phyloP scores from a whole-genome alignment of 2,113 vertebrate genomes.

The Lophura nycthemera region DNA sequence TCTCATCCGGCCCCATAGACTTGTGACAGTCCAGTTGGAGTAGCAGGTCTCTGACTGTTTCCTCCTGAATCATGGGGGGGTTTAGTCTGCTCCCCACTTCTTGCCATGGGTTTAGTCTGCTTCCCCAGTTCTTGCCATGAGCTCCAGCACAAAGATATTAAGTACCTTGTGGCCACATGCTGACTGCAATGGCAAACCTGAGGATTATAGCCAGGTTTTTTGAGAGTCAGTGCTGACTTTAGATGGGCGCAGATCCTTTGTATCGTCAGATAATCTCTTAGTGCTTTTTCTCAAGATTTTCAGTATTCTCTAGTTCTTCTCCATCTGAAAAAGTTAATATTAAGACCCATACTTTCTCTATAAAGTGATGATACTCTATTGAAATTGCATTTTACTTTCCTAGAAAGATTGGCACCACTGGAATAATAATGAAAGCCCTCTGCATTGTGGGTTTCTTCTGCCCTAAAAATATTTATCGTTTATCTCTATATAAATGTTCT shows the following conservation, averaged over 20 bases:
- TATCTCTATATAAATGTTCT: neutral
- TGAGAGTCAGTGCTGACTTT: neutral
- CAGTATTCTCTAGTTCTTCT: fast-evolving
- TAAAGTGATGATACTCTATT: neutral
- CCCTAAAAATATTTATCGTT: neutral
- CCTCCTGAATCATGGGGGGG: too few species aligned
- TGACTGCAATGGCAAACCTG: neutral
- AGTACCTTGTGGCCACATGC: neutral
- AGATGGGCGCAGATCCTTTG: neutral
- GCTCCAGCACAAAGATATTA: neutral
- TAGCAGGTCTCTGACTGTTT: too few species aligned
- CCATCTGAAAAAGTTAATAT: neutral
- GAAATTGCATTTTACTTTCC: neutral
- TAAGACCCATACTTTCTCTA: neutral
- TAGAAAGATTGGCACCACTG: neutral
- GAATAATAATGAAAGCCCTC: neutral
- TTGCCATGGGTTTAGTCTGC: too few species aligned
- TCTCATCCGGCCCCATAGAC: too few species aligned
- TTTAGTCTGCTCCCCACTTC: too few species aligned
- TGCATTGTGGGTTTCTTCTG: neutral
- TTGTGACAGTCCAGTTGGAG: too few species aligned
- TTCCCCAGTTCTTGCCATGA: too few species aligned
- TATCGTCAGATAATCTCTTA: fast-evolving
- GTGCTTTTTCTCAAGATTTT: neutral
- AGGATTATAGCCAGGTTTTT: neutral